Evolutionary conservation across 2,113 vertebrate genomes (phyloP).

Genomic region (Eupsittula cactorum): DNA sequence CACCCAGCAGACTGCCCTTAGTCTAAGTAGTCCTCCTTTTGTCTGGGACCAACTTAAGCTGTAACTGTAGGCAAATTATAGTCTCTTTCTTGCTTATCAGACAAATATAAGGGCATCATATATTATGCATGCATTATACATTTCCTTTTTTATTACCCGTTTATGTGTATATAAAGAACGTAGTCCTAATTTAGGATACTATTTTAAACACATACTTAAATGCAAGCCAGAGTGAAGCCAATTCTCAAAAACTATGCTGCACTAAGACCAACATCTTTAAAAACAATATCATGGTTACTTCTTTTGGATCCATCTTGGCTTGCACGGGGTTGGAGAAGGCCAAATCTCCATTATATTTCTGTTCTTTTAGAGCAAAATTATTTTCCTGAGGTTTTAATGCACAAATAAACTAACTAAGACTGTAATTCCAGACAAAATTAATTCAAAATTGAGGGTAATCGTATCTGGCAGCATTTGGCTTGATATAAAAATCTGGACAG

Average conservation of each 20-base stretch:
- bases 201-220: slow-evolving; percentile 15
- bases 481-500: not conserved
- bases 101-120: not conserved
- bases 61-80: not conserved
- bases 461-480: not conserved
- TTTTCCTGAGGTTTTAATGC: not conserved
- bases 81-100: not conserved
- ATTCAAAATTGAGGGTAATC: not conserved
- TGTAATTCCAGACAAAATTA: not conserved
- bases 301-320: not conserved
- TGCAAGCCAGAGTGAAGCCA: not conserved
- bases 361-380: not conserved
- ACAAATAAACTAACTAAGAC: not conserved
- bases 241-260: not conserved
- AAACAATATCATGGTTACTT: not conserved
- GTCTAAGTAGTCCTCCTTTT: not conserved
- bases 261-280: not conserved
- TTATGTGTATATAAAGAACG: not conserved
- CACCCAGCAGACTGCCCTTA: not conserved
- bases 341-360: not conserved
- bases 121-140: not conserved
- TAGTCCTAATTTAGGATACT: not conserved
- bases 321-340: not conserved
- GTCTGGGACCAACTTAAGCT: not conserved
- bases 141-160: not conserved